Evolutionary conservation across 2,888 invertebrate species (phyloP), one percentile per base, ranked within the genome.

Genomic region (Linyphia triangularis): DNA sequence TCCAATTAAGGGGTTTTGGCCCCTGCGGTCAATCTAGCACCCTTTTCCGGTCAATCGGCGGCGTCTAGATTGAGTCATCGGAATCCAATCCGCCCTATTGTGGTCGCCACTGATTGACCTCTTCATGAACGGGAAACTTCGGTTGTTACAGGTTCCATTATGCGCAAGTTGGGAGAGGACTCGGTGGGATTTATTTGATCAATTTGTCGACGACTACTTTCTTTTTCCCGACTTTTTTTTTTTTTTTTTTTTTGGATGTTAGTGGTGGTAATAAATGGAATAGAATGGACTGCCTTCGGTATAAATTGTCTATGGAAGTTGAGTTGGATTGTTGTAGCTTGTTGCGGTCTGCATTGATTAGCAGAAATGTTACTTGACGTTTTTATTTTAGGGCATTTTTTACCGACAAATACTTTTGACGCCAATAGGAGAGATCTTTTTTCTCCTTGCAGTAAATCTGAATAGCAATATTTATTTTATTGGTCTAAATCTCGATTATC

Each of bases 41-140:
- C 33, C 63, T 83, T n/a, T n/a, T 83, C 83, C 83, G 83, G 83
- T 83, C 83, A 83, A 83, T 83, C 83, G 73, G 28, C 37, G 28
- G 40, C 9, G 37, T 22, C 83, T 30, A 65, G 84, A 85, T 85
- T 85, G 84, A 85, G 84, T 85, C 84, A 85, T 85, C 77, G 84
- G 67, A 85, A 85, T 72, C 77, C 84, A 85, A 85, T 85, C 84
- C 37, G 59, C 30, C 33, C 67, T 65, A 37, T 77, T 85, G 84
- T 85, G 84, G 83, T n/a, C 67, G 5, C 22, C 81, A 33, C 16
- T 83, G 83, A 83, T 83, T 83, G 83, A 83, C 83, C 83, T 73
- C 63, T 82, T 72, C 61, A 70, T 24, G 61, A 70, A 13, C 33
- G 33, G 24, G 77, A 22, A 57, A 73, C 73, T 30, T 57, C 28